Evolutionary conservation across 1,140 invertebrate species (phyloP).

Genomic region (Aphelinus certus): DNA sequence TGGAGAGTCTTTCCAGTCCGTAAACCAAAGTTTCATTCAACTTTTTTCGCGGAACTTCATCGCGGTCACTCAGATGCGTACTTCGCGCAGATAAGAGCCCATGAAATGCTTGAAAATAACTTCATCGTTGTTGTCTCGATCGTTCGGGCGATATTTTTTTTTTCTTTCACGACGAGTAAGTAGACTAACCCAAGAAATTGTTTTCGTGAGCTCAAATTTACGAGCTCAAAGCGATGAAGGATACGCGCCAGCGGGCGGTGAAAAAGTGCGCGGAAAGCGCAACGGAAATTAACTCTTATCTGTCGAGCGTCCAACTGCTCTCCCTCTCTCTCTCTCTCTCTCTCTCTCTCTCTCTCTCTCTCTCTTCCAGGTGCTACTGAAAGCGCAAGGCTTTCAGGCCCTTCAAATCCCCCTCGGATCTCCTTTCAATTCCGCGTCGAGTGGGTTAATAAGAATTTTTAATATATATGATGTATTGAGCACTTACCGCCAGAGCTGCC

Average conservation of each 20-base stretch:
- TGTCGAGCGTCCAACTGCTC: constrained; percentile 5
- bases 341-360: neutral
- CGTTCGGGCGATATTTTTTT: neutral
- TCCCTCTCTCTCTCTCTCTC: neutral
- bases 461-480: constrained; percentile 19
- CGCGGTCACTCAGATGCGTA: neutral
- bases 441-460: constrained; percentile 26
- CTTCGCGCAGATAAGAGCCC: too few relatives aligned
- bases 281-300: constrained; percentile 37
- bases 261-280: neutral
- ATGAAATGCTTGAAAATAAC: neutral
- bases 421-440: constrained; percentile 6
- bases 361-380: neutral
- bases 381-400: too few relatives aligned
- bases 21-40: too few relatives aligned
- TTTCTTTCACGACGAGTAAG: neutral
- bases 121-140: neutral
- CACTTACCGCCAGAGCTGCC: neutral
- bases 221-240: neutral
- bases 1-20: too few relatives aligned
- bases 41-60: neutral
- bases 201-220: constrained; percentile 17
- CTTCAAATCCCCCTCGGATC: too few relatives aligned
- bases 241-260: neutral
- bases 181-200: constrained; percentile 11